A percentile compares a stretch with the other conserved stretches of the same genome.
Evolutionary conservation across 2,113 vertebrate genomes (phyloP).

Genomic region (Lathamus discolor): DNA sequence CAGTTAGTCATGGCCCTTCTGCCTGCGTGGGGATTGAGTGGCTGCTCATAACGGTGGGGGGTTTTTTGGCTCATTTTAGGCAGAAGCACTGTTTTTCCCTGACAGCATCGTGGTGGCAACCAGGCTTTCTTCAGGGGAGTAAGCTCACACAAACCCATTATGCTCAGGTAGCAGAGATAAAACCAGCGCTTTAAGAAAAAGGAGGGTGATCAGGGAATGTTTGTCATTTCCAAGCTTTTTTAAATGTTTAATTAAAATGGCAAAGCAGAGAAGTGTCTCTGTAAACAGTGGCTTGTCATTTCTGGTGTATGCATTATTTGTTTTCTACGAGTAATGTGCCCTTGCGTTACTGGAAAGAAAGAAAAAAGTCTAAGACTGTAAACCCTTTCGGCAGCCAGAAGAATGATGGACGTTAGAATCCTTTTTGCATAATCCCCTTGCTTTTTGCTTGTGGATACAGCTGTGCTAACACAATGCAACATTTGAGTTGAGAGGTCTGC

Average conservation of each 20-base stretch:
- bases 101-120: background rate
- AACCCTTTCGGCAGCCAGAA: slow-evolving; percentile 33
- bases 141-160: background rate
- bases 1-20: rapidly evolving
- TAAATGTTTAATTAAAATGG: background rate
- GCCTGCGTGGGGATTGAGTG: rapidly evolving
- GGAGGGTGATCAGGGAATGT: background rate
- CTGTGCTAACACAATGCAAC: slow-evolving; percentile 79
- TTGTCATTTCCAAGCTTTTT: background rate
- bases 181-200: background rate
- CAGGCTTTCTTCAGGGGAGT: background rate
- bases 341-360: background rate
- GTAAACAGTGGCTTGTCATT: background rate
- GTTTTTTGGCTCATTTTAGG: background rate
- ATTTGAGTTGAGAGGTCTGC: slow-evolving; percentile 69
- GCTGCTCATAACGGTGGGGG: rapidly evolving
- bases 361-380: background rate
- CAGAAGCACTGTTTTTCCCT: background rate
- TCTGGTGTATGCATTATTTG: background rate
- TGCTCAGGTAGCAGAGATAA: background rate
- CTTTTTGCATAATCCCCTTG: slow-evolving; percentile 61
- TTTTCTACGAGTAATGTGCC: background rate
- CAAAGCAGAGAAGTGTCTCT: background rate
- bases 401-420: slow-evolving; percentile 66
- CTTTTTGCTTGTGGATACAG: slow-evolving; percentile 74